A percentile compares a stretch with the other conserved stretches of the same genome.
These are phyloP conservation scores for Nansenia antarctica DNA, from an alignment of 2,113 vertebrate genomes.

Conservation along the genomic window DNA sequence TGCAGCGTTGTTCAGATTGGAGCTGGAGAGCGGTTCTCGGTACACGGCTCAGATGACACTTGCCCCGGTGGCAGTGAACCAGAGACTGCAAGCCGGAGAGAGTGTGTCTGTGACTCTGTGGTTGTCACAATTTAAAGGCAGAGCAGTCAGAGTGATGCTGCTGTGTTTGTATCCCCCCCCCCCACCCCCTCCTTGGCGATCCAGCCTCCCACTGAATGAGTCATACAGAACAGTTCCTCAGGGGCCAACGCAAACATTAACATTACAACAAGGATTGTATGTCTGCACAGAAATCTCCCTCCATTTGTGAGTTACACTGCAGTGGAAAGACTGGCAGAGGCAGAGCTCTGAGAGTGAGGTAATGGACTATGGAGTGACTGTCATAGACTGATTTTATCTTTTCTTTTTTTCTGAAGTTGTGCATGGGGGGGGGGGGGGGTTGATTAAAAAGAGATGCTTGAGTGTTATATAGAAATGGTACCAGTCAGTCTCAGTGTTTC, in stretches of 20 bases:
- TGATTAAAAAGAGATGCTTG: no score
- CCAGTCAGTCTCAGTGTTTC: no score
- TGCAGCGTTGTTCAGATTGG: neutral
- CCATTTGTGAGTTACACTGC: neutral
- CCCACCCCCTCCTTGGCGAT: neutral
- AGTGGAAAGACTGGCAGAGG: neutral
- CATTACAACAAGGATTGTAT: slow-evolving; percentile 7
- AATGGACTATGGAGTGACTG: no score
- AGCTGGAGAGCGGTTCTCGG: neutral
- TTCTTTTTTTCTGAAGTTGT: no score
- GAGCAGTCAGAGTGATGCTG: neutral
- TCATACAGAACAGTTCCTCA: slow-evolving; percentile 11
- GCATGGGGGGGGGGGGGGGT: no score
- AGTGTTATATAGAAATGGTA: no score
- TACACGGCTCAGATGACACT: neutral
- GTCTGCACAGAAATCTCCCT: neutral
- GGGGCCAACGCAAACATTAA: slow-evolving; percentile 26
- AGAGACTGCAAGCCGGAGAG: neutral
- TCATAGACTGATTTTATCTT: no score
- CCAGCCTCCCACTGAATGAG: slow-evolving; percentile 15
- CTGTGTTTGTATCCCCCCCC: neutral
- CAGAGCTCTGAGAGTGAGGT: no score
- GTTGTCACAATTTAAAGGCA: slow-evolving; percentile 4
- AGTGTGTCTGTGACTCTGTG: neutral
- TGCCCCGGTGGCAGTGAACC: neutral